Evolutionary conservation across 2,113 vertebrate species (phyloP), one percentile per base, ranked within the genome.

Genomic region (Malurus cyaneus): DNA sequence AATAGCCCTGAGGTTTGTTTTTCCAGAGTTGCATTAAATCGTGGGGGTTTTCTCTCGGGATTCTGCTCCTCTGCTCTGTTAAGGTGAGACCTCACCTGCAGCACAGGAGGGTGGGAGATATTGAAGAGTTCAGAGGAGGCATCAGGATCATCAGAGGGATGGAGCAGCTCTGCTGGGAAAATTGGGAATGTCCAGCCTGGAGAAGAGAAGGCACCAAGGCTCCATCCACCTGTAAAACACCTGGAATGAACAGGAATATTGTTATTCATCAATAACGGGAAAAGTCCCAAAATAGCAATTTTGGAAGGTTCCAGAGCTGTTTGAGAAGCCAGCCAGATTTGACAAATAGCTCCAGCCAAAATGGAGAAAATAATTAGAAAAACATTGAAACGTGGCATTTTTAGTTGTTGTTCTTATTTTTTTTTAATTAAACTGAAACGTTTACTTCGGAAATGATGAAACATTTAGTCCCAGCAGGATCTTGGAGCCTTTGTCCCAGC

Each of bases 311-410:
- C 78, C 67, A 85, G 71, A 86, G 56, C 74, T 56, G 8, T 91
- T 82, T 53, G 62, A 32, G n/a, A 82, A 94, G 25, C 3, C 9
- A 34, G 95, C 96, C 95, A 96, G 86, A 96, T 88, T 72, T 57
- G 57, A 89, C 78, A 79, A 64, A 87, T 7, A 41, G 85, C 50
- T 91, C 53, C 85, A 86, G 96, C 95, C 95, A 85, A 81, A 85
- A 49, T 3, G 29, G 88, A 71, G 90, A 36, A 91, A 96, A 90
- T 96, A 96, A 96, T 96, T 88, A 95, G 93, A 96, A 96, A 94
- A 96, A 96, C 93, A 95, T 89, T 96, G 92, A 89, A 94, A 93
- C 1, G 6, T 86, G 79, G 88, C 36, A 59, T 65, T 92, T 96
- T 94, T 39, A 86, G 79, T 49, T 39, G 29, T 69, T 79, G 56